Percentiles rank a stretch among this genome's conserved stretches.
Evolutionary conservation across 2,797 vertebrate species (phyloP).

Genomic region (Tragopan temminckii): DNA sequence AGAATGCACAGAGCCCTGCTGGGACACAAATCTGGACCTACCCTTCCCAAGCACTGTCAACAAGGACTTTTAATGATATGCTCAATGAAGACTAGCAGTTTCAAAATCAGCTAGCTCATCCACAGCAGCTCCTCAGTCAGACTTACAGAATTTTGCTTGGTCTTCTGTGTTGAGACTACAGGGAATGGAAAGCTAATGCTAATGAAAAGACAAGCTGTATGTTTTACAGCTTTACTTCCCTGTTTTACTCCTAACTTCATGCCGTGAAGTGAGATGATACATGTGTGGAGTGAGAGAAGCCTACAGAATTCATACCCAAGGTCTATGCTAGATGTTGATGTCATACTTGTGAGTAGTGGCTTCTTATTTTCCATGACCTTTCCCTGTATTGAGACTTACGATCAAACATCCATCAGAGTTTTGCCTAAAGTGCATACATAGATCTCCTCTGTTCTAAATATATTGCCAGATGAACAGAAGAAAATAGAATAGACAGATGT

Average conservation of each 20-base stretch:
- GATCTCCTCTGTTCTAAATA: not conserved
- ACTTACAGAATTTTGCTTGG: not conserved
- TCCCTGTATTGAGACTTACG: not conserved
- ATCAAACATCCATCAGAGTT: not conserved
- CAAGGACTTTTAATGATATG: not conserved
- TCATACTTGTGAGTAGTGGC: not conserved
- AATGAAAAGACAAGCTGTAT: not conserved
- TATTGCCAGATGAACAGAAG: not conserved
- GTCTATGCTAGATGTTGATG: not conserved
- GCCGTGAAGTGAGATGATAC: not conserved
- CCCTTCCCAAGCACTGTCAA: not conserved
- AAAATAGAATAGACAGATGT: slow-evolving; percentile 44
- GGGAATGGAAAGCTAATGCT: not conserved
- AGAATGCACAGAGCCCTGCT: not conserved
- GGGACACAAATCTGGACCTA: not conserved
- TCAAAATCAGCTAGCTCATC: not conserved
- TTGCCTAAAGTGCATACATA: not conserved
- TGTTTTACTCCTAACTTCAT: not conserved
- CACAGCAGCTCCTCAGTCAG: not conserved
- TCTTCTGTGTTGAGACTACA: not conserved
- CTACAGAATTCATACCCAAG: not conserved
- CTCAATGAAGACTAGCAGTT: not conserved
- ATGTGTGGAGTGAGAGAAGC: not conserved
- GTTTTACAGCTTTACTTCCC: not conserved
- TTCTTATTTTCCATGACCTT: not conserved